Evolutionary conservation across 2,888 invertebrate species (phyloP).

Genomic region (Microplitis deprimator): DNA sequence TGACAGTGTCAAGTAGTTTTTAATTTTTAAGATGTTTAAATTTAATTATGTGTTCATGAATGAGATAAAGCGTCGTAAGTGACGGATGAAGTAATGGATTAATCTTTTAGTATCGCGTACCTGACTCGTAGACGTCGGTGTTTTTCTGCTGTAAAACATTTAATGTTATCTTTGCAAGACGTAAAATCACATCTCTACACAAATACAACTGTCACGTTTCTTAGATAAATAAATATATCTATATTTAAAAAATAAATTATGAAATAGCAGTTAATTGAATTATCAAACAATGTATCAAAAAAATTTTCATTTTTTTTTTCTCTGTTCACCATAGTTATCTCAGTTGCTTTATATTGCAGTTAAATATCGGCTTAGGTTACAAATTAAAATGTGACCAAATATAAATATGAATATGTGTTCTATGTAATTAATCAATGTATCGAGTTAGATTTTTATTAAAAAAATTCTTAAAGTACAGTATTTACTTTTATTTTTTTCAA

Average conservation of each 20-base stretch:
- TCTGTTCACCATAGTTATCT: neutral
- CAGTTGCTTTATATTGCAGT: too few relatives aligned
- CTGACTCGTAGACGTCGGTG: conserved; percentile 54
- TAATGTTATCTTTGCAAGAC: conserved; percentile 56
- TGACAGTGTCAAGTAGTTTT: neutral
- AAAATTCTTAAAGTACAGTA: too few relatives aligned
- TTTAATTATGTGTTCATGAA: conserved; percentile 4
- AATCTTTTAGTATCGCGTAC: conserved; percentile 21
- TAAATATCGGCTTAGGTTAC: too few relatives aligned
- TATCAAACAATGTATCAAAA: neutral
- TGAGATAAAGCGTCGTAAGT: conserved; percentile 7
- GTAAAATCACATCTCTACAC: neutral
- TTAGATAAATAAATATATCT: neutral
- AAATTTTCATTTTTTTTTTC: neutral
- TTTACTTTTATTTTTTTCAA: too few relatives aligned
- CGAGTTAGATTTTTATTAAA: too few relatives aligned
- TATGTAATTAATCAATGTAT: too few relatives aligned
- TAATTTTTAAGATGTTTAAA: neutral
- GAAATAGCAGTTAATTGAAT: neutral
- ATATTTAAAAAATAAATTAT: neutral
- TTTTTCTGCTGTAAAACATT: conserved; percentile 58
- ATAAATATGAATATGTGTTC: too few relatives aligned
- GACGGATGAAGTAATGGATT: conserved; percentile 9
- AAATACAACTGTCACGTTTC: neutral
- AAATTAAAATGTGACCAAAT: too few relatives aligned